Percentiles rank a stretch among this genome's conserved stretches.
These are phyloP conservation scores for Pteruthius melanotis DNA, from an alignment of 2,113 vertebrate species.

Conservation along the genomic window DNA sequence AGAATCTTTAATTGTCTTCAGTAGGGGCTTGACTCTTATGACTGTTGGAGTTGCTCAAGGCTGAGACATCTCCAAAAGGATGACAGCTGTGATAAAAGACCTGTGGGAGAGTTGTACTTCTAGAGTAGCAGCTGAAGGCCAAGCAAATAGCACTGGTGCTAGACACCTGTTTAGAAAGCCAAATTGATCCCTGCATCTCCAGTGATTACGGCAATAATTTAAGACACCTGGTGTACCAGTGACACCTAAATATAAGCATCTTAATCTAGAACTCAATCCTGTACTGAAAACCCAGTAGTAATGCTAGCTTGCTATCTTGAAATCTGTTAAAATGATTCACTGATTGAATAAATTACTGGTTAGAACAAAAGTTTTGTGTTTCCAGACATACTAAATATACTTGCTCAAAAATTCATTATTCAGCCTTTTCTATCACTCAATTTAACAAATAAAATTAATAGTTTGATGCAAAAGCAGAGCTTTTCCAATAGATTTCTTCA, in stretches of 20 bases:
- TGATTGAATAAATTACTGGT: background rate
- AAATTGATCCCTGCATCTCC: background rate
- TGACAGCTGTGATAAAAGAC: background rate
- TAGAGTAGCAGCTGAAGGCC: background rate
- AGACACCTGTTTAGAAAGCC: background rate
- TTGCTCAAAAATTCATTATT: background rate
- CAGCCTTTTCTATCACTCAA: background rate
- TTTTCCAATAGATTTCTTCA: background rate
- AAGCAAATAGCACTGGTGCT: background rate
- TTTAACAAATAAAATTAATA: background rate
- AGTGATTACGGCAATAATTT: background rate
- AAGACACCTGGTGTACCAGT: background rate
- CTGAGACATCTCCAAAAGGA: background rate
- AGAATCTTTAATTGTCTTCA: background rate
- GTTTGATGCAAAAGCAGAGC: background rate
- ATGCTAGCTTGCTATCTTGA: background rate
- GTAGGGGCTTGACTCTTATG: fast-evolving
- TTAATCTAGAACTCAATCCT: background rate
- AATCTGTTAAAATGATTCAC: background rate
- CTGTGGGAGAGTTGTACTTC: background rate
- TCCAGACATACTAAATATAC: background rate
- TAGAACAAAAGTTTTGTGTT: background rate
- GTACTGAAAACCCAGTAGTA: background rate
- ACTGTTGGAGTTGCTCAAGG: background rate
- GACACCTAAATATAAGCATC: background rate